Evolutionary conservation across 2,113 vertebrate genomes (phyloP), one percentile per base, ranked within the genome.

Genomic region (Myotis lucifugus): DNA sequence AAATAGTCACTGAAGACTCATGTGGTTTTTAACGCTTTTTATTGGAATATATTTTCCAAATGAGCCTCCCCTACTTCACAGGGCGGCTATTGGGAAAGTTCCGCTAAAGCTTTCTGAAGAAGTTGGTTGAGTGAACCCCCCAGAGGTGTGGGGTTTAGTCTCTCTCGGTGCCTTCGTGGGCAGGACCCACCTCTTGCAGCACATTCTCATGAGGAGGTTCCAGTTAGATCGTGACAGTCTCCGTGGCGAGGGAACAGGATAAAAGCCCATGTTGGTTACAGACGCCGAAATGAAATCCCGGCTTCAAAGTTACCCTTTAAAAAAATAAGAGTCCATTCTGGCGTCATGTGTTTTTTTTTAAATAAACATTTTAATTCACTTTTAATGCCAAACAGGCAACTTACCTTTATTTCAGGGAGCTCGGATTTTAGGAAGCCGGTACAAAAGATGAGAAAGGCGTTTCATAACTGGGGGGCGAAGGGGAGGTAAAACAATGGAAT

Each of bases 21-120:
- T 73, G 52, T 81, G 67, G 74, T 54, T 97, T 87, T 74, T 77
- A 85, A 73, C 64, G 2, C 1, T 85, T 85, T 92, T 95, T 19
- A 78, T 1, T 27, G 78, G 40, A 74, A 81, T n/a, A 13, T 34
- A 1, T 94, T 96, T 96, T 93, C 3, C 15, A 88, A 90, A 89
- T 89, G 6, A 81, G 0, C 85, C 95, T 88, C 48, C 0, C 21
- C 94, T 95, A 46, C 37, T 93, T 92, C 79, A 11, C 50, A 42
- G 15, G 21, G 19, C 2, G 0, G 2, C 73, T 78, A 13, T 88
- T 95, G 8, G 48, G 46, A 48, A 37, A 61, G 88, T 32, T 27
- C 10, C 84, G 93, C 70, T 87, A 18, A 66, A 89, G n/a, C 25
- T 18, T 93, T 94, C 93, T 8, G n/a, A 37, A 96, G 6, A 56